These are phyloP conservation scores for Chydorus sphaericus DNA, from an alignment of 2,888 invertebrate genomes.

Conservation along the genomic window DNA sequence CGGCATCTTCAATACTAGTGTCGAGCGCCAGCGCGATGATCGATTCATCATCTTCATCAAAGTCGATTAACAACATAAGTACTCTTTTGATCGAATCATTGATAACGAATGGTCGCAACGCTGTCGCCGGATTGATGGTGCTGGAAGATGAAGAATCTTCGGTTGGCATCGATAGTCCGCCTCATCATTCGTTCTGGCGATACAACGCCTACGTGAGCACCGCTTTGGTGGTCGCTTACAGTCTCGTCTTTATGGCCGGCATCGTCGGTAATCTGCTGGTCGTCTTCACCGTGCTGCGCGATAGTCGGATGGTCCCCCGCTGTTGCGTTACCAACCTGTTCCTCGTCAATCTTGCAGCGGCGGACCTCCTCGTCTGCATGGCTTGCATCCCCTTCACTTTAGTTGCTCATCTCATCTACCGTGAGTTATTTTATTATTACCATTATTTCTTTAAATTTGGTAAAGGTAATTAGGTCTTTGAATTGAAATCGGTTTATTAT, in stretches of 20 bases:
- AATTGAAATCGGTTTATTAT: no score
- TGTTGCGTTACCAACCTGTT: constrained; percentile 34
- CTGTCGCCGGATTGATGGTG: no score
- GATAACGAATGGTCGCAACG: no score
- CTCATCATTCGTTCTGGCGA: neutral
- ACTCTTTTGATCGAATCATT: no score
- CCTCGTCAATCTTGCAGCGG: constrained; percentile 33
- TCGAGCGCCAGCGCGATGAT: no score
- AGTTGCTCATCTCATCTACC: constrained; percentile 7
- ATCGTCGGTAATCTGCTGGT: constrained; percentile 11
- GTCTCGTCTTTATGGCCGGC: constrained; percentile 6
- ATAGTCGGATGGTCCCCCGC: constrained; percentile 24
- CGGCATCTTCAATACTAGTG: no score
- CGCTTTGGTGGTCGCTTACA: neutral
- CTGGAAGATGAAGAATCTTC: no score
- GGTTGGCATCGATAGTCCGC: no score
- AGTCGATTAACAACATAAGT: no score
- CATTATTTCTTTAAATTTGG: no score
- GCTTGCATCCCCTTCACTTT: constrained; percentile 34
- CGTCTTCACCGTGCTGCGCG: constrained; percentile 6
- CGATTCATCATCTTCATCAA: no score
- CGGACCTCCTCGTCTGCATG: constrained; percentile 34
- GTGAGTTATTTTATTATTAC: neutral
- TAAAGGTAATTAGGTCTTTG: no score
- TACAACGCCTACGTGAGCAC: constrained; percentile 3